Base-by-base conservation (phyloP, 1,140 invertebrate genomes). In the Eupristina koningsbergeri region DNA sequence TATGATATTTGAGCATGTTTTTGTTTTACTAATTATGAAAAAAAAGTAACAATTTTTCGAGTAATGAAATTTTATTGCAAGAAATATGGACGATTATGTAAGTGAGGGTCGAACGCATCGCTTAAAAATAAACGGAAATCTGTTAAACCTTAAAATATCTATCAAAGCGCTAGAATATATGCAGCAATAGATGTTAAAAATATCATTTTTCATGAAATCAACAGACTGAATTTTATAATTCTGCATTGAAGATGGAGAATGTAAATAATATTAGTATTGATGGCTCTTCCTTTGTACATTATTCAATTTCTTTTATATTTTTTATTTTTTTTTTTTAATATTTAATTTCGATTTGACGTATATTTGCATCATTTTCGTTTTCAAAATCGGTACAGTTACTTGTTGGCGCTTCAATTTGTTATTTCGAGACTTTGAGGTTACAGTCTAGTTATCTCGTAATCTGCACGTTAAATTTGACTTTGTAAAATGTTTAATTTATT, bases 91-190 rank as follows among this genome's bases (percentile, higher is more conserved):
- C 3, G 47, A 53, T 26, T 34, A 34, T 26, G 41, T 74, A 39
- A 69, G 7, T 71, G 74, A 77, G 73, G 63, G 31, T 77, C 61
- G 58, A 67, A 41, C 45, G 61, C 74, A 39, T 73, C 64, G 34
- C 5, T 45, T 78, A 78, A 71, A 83, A 78, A 83, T 83, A 83
- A 50, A 61, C 50, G 64, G 81, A 83, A 83, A 78, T 64, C 81
- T 78, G 74, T 83, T 83, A 63, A 78, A 63, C 75, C 47, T 73
- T 69, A 78, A 83, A 83, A 83, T 83, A 83, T 78, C 75, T 76
- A 71, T 47, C 19, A 45, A 63, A 71, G 47, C 64, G 63, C 63
- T 67, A 50, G 81, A 82, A 80, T 73, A 58, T n/a, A n/a, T 50
- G 73, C 22, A 63, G 26, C 47, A 39, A 26, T 58, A 36, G 47